These are phyloP conservation scores for Orchestia grillus DNA, from an alignment of 1,140 invertebrate species.

Conservation along the genomic window DNA sequence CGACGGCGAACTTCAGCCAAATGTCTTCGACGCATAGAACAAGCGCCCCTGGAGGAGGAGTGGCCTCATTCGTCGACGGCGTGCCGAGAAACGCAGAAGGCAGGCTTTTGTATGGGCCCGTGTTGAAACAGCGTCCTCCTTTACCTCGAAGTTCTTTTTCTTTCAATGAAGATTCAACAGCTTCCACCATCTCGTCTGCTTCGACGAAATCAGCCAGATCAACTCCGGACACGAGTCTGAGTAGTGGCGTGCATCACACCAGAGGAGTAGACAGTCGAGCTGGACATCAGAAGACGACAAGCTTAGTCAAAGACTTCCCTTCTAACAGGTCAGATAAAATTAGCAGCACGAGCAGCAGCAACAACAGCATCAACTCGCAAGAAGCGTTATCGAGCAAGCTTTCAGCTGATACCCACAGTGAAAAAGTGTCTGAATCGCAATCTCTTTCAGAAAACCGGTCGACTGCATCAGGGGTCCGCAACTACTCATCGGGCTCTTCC, in stretches of 20 bases:
- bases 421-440: not conserved
- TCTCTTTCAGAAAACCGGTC: not conserved
- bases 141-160: constrained; percentile 65
- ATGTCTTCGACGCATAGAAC: not conserved
- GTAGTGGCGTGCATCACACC: not conserved
- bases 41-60: constrained; percentile 57
- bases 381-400: constrained; percentile 65
- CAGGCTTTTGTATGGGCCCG: constrained; percentile 62
- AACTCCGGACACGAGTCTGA: constrained; percentile 58
- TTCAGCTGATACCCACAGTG: constrained; percentile 21
- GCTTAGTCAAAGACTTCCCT: not conserved
- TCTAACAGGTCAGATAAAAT: not conserved
- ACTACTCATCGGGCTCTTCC: not conserved
- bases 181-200: constrained; percentile 65
- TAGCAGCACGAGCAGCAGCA: constrained; percentile 69
- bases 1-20: not conserved
- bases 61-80: constrained; percentile 59
- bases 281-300: constrained; percentile 56
- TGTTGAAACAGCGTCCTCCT: constrained; percentile 65
- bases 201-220: constrained; percentile 41
- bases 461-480: not conserved
- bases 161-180: constrained; percentile 64
- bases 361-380: constrained; percentile 70
- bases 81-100: constrained; percentile 64
- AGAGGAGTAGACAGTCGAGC: constrained; percentile 44